A percentile compares a stretch with the other conserved stretches of the same genome.
Conservation (phyloP, 2,888 invertebrate genomes). For the Trichogramma dendrolimi region DNA sequence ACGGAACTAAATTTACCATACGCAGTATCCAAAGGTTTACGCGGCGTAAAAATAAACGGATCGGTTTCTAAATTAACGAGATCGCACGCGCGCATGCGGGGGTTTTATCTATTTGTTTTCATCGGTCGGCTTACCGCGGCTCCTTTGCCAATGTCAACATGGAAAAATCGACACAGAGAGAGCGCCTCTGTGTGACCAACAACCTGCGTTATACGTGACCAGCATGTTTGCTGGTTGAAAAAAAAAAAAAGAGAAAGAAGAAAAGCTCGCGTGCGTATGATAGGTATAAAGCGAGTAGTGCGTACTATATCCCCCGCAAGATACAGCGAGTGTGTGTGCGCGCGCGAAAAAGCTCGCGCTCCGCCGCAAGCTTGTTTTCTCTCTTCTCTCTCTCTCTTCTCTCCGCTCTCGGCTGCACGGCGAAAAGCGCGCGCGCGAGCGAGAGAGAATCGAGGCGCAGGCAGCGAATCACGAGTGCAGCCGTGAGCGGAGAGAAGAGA, state of each 20-base stretch:
- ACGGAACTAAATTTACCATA: too few species aligned
- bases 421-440: neutral
- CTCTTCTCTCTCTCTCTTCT: too few species aligned
- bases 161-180: neutral
- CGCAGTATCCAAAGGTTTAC: too few species aligned
- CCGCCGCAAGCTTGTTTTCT: too few species aligned
- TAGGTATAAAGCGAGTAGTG: neutral
- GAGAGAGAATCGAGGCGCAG: constrained; percentile 23
- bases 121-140: too few species aligned
- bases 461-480: constrained; percentile 34
- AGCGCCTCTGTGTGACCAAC: neutral
- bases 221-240: neutral
- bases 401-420: neutral
- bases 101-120: too few species aligned
- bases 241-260: neutral
- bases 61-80: too few species aligned
- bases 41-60: too few species aligned
- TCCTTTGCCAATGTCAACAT: too few species aligned
- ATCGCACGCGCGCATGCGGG: too few species aligned
- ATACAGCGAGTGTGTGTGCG: constrained; percentile 2
- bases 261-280: neutral
- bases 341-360: neutral
- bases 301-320: neutral
- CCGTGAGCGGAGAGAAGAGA: constrained; percentile 25
- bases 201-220: neutral